A percentile compares a stretch with the other conserved stretches of the same genome.
These are phyloP conservation scores for Amphiprion clarkii DNA, from an alignment of 2,797 vertebrate genomes.

Conservation along the genomic window DNA sequence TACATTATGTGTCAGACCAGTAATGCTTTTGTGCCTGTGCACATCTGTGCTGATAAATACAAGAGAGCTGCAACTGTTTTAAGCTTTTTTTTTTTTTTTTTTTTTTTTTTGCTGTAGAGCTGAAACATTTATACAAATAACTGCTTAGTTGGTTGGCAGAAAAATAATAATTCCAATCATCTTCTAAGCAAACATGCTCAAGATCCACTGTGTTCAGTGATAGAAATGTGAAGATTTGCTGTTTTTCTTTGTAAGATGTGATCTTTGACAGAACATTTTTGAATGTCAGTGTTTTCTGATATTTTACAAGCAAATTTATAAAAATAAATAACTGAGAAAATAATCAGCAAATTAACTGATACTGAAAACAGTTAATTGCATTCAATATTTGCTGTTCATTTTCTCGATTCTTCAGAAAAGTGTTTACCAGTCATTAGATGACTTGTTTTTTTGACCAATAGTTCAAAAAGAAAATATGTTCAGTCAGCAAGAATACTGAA, in stretches of 20 bases:
- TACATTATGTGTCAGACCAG: constrained; percentile 20
- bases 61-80: background rate
- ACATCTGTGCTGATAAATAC: constrained; percentile 15
- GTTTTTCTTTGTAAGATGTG: background rate
- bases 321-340: no score
- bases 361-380: no score
- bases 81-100: background rate
- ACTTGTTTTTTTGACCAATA: background rate
- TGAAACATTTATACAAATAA: background rate
- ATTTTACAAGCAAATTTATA: background rate
- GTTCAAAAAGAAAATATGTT: background rate
- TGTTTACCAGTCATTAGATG: background rate
- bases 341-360: no score
- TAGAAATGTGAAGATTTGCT: background rate
- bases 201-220: background rate
- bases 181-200: background rate
- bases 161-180: background rate
- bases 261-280: background rate
- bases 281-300: background rate
- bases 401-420: no score
- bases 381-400: no score
- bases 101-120: background rate
- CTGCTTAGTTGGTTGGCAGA: background rate
- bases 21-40: constrained; percentile 5
- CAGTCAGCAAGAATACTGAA: background rate